phyloP scores from a whole-genome alignment of 1,140 invertebrate genomes.

The Zophobas atratus region DNA sequence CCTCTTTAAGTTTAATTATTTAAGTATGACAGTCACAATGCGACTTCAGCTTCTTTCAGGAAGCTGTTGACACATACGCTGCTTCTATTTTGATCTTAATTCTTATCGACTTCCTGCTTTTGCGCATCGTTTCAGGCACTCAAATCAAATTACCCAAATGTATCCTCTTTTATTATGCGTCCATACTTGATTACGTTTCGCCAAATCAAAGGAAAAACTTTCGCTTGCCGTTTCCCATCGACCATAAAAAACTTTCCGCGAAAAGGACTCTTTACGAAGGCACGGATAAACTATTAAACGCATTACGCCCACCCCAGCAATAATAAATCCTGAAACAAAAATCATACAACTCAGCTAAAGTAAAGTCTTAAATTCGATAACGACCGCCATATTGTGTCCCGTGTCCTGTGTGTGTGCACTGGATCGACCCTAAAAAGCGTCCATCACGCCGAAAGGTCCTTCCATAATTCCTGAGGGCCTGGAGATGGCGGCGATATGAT shows the following conservation, averaged over 20 bases:
- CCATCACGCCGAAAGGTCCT: slow-evolving; percentile 36
- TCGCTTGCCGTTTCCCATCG: neutral
- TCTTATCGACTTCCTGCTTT: slow-evolving; percentile 3
- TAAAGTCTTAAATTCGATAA: slow-evolving; percentile 39
- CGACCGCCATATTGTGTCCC: slow-evolving; percentile 39
- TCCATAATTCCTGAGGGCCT: slow-evolving; percentile 37
- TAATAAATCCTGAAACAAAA: slow-evolving; percentile 16
- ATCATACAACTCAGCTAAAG: slow-evolving; percentile 28
- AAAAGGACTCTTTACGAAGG: neutral
- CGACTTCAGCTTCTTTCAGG: too few species aligned
- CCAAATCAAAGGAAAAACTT: neutral
- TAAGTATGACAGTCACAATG: too few species aligned
- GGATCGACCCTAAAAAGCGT: slow-evolving; percentile 32
- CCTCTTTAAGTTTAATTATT: neutral
- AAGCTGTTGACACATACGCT: neutral
- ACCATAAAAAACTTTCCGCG: neutral
- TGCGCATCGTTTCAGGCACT: neutral
- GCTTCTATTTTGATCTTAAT: slow-evolving; percentile 2
- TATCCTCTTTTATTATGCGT: neutral
- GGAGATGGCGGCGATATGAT: neutral
- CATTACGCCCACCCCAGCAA: slow-evolving; percentile 1
- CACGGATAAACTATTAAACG: slow-evolving; percentile 12
- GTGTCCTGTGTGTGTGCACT: slow-evolving; percentile 6
- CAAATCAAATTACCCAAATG: slow-evolving; percentile 2
- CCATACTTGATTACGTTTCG: slow-evolving; percentile 1